Base-by-base conservation (phyloP, 1,140 invertebrate species). In the Tetragnatha versicolor region DNA sequence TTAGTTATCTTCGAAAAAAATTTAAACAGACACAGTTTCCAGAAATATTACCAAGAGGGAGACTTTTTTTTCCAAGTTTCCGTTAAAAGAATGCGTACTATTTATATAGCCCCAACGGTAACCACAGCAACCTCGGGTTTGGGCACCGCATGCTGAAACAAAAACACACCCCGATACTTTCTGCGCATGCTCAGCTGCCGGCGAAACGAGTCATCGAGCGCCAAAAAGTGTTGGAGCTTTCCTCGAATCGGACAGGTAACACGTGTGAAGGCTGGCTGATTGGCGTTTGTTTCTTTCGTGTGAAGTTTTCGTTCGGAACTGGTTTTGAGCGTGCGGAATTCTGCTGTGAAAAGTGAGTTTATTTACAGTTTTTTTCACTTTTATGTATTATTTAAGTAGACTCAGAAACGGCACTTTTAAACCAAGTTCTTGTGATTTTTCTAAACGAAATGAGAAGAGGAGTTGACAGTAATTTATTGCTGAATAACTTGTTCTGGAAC, bases 221-320 rank as follows among this genome's bases (percentile, higher is more conserved):
- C 63, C 39, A 66, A 66, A 68, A 68, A 68, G 63, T 68, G 39
- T 68, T 68, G 39, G 63, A 35, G 39, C 63, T 45, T 68, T 68
- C 39, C 25, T 7, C 25, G 27, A 49, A 49, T n/a, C 63, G 63
- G 63, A 47, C 63, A 68, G 63, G 42, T 68, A 49, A 68, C 63
- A 49, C 17, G 35, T 25, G 20, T n/a, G n/a, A 61, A 27, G 35
- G 37, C n/a, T n/a, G n/a, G n/a, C n/a, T n/a, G n/a, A 42, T 25
- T 42, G 33, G 10, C 20, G 14, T 55, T 45, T 45, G 39, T 45
- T 45, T 45, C 17, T 9, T 9, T 45, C 39, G 9, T 45, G 39
- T 9, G 7, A 17, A 9, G 22, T 14, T 42, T 63, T 42, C 33
- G 20, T 20, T 51, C 2, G 20, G 37, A 39, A 39, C 37, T 42